Evolutionary conservation across 1,140 invertebrate species (phyloP), one percentile per base, ranked within the genome.

Genomic region (Yoshiicerus persimilis): DNA sequence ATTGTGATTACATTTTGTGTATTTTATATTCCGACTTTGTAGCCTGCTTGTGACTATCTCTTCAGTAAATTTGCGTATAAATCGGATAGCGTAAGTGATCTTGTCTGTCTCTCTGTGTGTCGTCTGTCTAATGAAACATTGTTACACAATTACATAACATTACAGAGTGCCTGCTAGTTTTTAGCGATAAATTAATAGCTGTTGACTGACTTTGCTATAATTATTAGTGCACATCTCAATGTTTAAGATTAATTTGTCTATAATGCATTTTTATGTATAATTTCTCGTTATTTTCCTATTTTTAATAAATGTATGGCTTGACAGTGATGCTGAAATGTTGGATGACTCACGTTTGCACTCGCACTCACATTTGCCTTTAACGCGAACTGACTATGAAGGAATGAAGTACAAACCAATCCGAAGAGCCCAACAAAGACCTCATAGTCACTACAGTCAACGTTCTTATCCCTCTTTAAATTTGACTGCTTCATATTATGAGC

Each of bases 21-120:
- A 66, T 86, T 80, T 66, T 87, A 25, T 91, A 93, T 93, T 85
- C 85, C 91, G 87, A 75, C 93, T 92, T 94, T 56, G 92, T 95
- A 96, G 96, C 95, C 96, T 96, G 95, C 95, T 96, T 94, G 96
- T 96, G 95, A 96, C 96, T 93, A 95, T 97, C 94, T 96, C 96
- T 92, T 95, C 96, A 93, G 96, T 97, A 94, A 96, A 96, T 95
- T 95, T 96, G 93, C 95, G 95, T 94, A 95, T 97, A 94, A 96
- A 96, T 95, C 94, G 96, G 94, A 97, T 97, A 94, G 96, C 96
- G 96, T 97, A 97, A 96, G 96, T 97, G 93, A 93, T 36, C 75
- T 80, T 32, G 70, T 70, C 64, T 80, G 66, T 70, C 66, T 80
- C 32, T 80, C 75, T 80, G 75, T 80, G 75, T 80, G 75, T 80